Base-by-base conservation (phyloP, 1,140 invertebrate genomes). In the Pseudobourletiella spinata region DNA sequence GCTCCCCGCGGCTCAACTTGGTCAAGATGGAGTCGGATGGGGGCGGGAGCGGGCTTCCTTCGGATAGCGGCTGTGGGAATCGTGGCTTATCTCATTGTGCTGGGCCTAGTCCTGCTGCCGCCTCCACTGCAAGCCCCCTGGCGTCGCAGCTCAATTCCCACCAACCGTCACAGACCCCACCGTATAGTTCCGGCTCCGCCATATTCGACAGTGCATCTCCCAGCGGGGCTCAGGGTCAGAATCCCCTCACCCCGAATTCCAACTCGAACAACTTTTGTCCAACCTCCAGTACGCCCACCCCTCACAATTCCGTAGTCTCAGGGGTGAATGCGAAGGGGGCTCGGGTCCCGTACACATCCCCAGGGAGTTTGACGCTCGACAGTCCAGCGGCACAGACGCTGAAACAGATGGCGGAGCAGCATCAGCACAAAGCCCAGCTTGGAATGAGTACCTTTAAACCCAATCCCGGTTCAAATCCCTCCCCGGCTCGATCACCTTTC, bases 341-440 rank as follows among this genome's bases (percentile, higher is more conserved):
- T 11, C 58, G 71, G 72, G 60, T 75, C 57, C 57, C 66, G 30
- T 71, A 67, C 65, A 61, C 69, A 42, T 69, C 70, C 2, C 64
- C 69, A 11, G 51, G 60, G 32, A 48, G 46, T 20, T 29, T 72
- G n/a, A 55, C 63, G 1, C 32, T 71, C 24, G 69, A 83, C 56
- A 61, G 62, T 24, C 66, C 58, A 87, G 91, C 91, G 1, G 91
- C 92, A 2, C 89, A 94, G 76, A 95, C 91, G 0, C 78, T 95
- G 14, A 95, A 95, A 74, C 91, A 95, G 71, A 93, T 95, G 91
- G 92, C 92, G 3, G 91, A 95, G 72, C 91, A 95, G 73, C 92
- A 95, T 74, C 91, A 95, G 75, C 89, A 91, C 75, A 91, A 89
- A 75, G 65, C 73, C 73, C 64, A 77, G 32, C 54, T 79, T 2